A percentile compares a stretch with the other conserved stretches of the same genome.
These are phyloP conservation scores for Drosophila picticornis DNA, from an alignment of 2,888 invertebrate species.

Conservation along the genomic window DNA sequence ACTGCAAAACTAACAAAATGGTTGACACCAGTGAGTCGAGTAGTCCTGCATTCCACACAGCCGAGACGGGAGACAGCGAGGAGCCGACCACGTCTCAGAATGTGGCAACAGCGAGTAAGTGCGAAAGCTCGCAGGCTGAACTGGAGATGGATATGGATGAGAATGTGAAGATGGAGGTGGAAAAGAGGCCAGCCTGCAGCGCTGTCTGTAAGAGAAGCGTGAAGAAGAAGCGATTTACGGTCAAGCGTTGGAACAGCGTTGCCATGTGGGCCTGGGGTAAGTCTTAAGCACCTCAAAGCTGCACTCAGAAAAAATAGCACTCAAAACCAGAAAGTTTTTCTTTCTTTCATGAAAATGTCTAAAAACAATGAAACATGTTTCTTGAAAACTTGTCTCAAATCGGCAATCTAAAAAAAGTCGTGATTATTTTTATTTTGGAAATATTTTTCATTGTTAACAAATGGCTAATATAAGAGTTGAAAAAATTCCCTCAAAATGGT, in stretches of 20 bases:
- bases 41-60: slow-evolving; percentile 7
- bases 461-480: not conserved
- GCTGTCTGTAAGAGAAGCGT: slow-evolving; percentile 14
- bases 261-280: slow-evolving; percentile 98
- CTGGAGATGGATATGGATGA: not conserved
- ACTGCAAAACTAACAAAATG: slow-evolving; percentile 37
- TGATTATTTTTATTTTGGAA: not conserved
- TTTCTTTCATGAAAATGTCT: not conserved
- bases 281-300: slow-evolving; percentile 45
- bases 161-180: not conserved
- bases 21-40: slow-evolving; percentile 34
- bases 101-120: not conserved
- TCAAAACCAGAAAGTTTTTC: not conserved
- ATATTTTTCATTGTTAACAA: not conserved
- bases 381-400: not conserved
- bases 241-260: slow-evolving; percentile 99
- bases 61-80: slow-evolving; percentile 33
- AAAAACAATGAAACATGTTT: not conserved
- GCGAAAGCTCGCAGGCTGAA: not conserved
- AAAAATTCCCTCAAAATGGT: too few species aligned
- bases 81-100: not conserved
- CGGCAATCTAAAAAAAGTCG: not conserved
- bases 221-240: slow-evolving; percentile 96
- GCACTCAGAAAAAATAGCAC: not conserved
- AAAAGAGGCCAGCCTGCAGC: slow-evolving; percentile 54